phyloP scores from a whole-genome alignment of 2,888 invertebrate species.

The Ischnus inquisitorius region DNA sequence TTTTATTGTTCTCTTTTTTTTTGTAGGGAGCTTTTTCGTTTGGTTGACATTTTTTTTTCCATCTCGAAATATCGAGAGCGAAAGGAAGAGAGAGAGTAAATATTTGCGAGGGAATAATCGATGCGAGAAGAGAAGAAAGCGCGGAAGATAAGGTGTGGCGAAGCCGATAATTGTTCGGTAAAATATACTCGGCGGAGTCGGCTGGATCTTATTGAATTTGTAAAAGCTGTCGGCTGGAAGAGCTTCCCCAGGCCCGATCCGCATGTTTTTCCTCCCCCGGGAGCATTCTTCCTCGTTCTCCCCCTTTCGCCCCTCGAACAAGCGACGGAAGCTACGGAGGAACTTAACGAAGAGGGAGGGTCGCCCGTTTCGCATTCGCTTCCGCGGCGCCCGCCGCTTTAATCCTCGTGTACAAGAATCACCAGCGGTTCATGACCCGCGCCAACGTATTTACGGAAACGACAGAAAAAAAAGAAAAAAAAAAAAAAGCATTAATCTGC shows the following conservation, averaged over 20 bases:
- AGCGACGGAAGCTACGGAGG: conserved; percentile 34
- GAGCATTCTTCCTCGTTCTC: conserved; percentile 16
- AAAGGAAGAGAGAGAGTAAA: not conserved
- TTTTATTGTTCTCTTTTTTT: too few species aligned
- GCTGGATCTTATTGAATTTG: conserved; percentile 45
- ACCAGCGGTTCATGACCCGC: not conserved
- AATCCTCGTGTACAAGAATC: conserved; percentile 38
- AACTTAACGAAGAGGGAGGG: conserved; percentile 54
- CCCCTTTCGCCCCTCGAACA: conserved; percentile 1
- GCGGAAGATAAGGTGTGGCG: not conserved
- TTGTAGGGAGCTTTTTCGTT: too few species aligned
- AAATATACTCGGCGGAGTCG: conserved; percentile 16
- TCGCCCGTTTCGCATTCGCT: conserved; percentile 29
- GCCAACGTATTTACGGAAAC: not conserved
- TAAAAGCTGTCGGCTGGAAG: conserved; percentile 25
- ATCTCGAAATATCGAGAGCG: not conserved
- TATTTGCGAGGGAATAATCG: conserved; percentile 6
- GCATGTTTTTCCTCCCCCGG: conserved; percentile 41
- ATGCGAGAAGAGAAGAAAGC: conserved; percentile 4
- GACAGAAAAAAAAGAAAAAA: conserved; percentile 7
- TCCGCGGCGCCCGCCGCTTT: conserved; percentile 47
- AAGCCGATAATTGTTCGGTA: conserved; percentile 33
- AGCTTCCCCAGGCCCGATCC: conserved; percentile 1
- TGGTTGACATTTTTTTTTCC: not conserved
- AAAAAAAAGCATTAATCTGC: too few species aligned